Conservation (phyloP, 23 tunicate genomes). For the Halocynthia roretzi region DNA sequence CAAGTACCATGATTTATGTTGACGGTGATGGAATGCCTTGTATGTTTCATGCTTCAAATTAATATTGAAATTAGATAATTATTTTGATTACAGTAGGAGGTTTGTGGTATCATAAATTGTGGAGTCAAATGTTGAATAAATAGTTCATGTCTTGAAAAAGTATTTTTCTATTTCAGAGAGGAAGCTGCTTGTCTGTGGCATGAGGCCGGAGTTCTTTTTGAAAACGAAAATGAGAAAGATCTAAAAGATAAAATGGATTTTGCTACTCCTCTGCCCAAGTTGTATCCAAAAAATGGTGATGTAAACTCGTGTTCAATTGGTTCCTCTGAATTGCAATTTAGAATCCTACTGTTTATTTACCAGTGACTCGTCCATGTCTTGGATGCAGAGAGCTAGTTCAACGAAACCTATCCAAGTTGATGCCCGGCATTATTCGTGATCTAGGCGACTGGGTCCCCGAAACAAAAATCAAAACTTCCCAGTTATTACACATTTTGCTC, state of each 20-base stretch:
- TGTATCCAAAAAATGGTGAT: constrained; percentile 66
- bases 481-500: constrained; percentile 59
- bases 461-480: constrained; percentile 75
- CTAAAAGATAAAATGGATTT: constrained; percentile 91
- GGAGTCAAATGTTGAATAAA: background rate
- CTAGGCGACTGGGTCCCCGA: constrained; percentile 89
- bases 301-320: background rate
- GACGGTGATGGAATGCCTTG: too few relatives aligned
- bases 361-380: constrained; percentile 69
- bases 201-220: constrained; percentile 51
- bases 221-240: constrained; percentile 88
- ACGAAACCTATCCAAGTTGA: constrained; percentile 81
- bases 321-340: background rate
- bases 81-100: background rate
- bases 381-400: constrained; percentile 94
- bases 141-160: background rate
- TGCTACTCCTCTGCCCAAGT: constrained; percentile 40
- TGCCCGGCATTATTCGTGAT: constrained; percentile 68
- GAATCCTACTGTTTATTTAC: background rate
- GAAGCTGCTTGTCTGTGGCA: constrained; percentile 80
- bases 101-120: background rate
- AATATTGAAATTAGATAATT: too few relatives aligned
- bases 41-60: too few relatives aligned
- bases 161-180: background rate
- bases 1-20: too few relatives aligned